phyloP scores from a whole-genome alignment of 1,140 invertebrate genomes.

The Sarcophaga bullata region DNA sequence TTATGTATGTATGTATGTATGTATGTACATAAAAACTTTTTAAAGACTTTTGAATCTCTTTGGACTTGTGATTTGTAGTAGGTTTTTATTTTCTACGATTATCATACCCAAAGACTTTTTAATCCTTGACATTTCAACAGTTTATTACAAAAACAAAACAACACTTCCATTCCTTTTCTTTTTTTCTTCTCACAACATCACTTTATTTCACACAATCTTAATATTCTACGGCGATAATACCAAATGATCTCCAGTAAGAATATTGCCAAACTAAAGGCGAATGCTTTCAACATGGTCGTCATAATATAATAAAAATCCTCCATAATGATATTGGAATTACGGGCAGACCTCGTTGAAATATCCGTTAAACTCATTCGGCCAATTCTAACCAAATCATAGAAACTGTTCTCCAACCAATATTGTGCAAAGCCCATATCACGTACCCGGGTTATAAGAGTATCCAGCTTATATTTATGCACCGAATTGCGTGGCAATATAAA shows the following conservation, averaged over 20 bases:
- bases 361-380: not conserved
- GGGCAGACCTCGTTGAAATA: not conserved
- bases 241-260: not conserved
- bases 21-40: no score
- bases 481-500: constrained; percentile 27
- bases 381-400: constrained; percentile 31
- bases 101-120: no score
- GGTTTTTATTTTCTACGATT: no score
- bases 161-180: not conserved
- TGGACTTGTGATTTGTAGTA: no score
- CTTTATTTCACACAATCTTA: constrained; percentile 4
- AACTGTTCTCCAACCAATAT: constrained; percentile 8
- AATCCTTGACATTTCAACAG: no score
- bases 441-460: not conserved
- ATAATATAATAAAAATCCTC: constrained; percentile 28
- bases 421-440: constrained; percentile 19
- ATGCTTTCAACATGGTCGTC: not conserved
- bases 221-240: constrained; percentile 7
- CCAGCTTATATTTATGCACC: not conserved
- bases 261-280: not conserved
- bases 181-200: not conserved
- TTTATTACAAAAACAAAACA: not conserved
- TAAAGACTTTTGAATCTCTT: no score
- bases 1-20: no score
- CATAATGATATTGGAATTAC: not conserved